Evolutionary conservation across 2,888 invertebrate species (phyloP).

Genomic region (Sphaerophoria taeniata): DNA sequence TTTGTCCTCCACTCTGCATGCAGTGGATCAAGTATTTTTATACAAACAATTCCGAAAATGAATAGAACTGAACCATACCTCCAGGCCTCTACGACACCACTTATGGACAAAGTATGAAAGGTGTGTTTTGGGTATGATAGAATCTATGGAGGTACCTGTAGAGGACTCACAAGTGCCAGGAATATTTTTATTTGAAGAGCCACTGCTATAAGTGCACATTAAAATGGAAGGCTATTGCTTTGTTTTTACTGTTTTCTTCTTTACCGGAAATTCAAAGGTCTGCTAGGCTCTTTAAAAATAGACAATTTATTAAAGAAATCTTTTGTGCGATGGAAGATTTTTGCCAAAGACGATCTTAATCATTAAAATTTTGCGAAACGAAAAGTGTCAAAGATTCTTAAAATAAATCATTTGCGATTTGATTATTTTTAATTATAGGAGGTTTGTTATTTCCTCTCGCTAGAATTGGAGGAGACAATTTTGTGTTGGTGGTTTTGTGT

Average conservation of each 20-base stretch:
- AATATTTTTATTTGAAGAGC: conserved; percentile 38
- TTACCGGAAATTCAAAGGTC: conserved; percentile 48
- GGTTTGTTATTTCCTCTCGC: too few relatives aligned
- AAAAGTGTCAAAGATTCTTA: too few relatives aligned
- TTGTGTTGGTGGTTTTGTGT: too few relatives aligned
- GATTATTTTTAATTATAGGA: too few relatives aligned
- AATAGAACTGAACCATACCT: conserved; percentile 33
- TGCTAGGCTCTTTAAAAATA: conserved; percentile 11
- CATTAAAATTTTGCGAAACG: too few relatives aligned
- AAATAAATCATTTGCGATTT: too few relatives aligned
- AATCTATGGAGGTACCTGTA: background rate
- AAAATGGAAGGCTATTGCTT: too few relatives aligned
- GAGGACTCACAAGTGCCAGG: conserved; percentile 9
- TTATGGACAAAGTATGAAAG: conserved; percentile 21
- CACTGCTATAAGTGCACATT: background rate
- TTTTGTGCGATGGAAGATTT: background rate
- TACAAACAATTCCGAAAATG: conserved; percentile 28
- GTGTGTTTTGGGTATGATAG: background rate
- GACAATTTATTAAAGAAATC: conserved; percentile 27
- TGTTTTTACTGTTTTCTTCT: conserved; percentile 11
- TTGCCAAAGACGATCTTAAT: too few relatives aligned
- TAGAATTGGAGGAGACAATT: too few relatives aligned
- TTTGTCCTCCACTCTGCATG: conserved; percentile 7
- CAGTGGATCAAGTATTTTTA: conserved; percentile 42
- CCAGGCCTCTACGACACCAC: conserved; percentile 22